A percentile compares a stretch with the other conserved stretches of the same genome.
These are phyloP conservation scores for Drosophila buzzatii DNA, from an alignment of 2,888 invertebrate species.

Conservation along the genomic window DNA sequence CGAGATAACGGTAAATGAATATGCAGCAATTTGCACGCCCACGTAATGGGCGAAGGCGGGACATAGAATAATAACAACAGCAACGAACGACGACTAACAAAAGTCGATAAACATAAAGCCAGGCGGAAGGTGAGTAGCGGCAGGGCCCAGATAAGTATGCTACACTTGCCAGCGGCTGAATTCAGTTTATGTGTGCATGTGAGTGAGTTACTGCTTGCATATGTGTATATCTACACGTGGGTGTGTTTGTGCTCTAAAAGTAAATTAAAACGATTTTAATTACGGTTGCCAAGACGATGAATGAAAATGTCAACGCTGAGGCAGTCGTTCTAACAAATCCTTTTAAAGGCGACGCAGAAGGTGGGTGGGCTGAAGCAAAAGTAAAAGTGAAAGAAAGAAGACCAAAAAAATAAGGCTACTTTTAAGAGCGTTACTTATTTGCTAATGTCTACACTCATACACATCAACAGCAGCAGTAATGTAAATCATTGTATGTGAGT, in stretches of 20 bases:
- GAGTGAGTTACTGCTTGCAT: conserved; percentile 27
- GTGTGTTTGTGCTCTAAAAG: conserved; percentile 67
- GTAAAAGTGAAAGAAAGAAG: conserved; percentile 21
- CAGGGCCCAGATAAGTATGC: conserved; percentile 75
- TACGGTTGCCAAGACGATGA: conserved; percentile 83
- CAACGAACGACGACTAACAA: conserved; percentile 64
- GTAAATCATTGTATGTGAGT: conserved; percentile 65
- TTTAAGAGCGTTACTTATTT: conserved; percentile 75
- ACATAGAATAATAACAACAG: conserved; percentile 67
- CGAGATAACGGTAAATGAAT: conserved; percentile 80
- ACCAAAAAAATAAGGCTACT: conserved; percentile 13
- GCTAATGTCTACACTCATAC: conserved; percentile 21
- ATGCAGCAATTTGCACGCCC: conserved; percentile 82
- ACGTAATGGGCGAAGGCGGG: conserved; percentile 74
- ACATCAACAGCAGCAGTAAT: conserved; percentile 18
- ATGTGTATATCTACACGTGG: conserved; percentile 10
- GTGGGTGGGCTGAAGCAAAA: conserved; percentile 31
- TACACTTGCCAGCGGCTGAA: conserved; percentile 50
- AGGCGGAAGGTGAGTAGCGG: conserved; percentile 22
- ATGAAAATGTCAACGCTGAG: conserved; percentile 80
- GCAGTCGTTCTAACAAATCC: conserved; percentile 24
- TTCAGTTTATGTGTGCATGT: conserved; percentile 6
- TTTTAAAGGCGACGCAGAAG: conserved; percentile 52
- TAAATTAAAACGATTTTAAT: conserved; percentile 84
- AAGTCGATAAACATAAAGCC: conserved; percentile 80